Evolutionary conservation across 1,140 invertebrate species (phyloP).

Genomic region (Trichonephila clavipes): DNA sequence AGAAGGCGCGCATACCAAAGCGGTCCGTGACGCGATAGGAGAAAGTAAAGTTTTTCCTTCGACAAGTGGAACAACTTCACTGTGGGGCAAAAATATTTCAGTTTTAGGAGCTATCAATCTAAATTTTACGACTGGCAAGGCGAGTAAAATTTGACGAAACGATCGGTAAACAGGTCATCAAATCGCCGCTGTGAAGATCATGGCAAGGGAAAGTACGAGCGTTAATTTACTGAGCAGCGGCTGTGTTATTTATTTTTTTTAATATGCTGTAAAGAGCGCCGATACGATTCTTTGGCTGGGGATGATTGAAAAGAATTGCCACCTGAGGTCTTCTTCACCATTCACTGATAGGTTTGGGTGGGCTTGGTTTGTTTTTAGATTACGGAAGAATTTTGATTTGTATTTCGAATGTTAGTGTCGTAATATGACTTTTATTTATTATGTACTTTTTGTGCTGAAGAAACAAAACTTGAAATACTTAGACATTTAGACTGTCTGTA

Average conservation of each 20-base stretch:
- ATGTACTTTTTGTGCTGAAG: too few species aligned
- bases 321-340: not conserved
- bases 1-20: not conserved
- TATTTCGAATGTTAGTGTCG: too few species aligned
- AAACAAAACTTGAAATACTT: too few species aligned
- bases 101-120: slow-evolving; percentile 60
- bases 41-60: not conserved
- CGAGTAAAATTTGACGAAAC: slow-evolving; percentile 71
- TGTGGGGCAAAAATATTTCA: slow-evolving; percentile 40
- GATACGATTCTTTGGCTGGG: not conserved
- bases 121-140: slow-evolving; percentile 60
- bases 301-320: not conserved
- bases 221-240: slow-evolving; percentile 14
- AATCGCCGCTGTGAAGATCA: slow-evolving; percentile 26
- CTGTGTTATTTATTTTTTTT: slow-evolving; percentile 19
- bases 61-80: slow-evolving; percentile 37
- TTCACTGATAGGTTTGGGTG: not conserved
- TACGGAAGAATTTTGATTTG: too few species aligned
- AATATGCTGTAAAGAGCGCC: not conserved
- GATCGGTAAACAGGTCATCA: slow-evolving; percentile 67
- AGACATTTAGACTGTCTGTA: too few species aligned
- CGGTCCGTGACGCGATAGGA: not conserved
- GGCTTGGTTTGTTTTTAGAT: not conserved
- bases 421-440: too few species aligned
- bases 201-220: not conserved